These are phyloP conservation scores for Denticeps clupeoides DNA, from an alignment of 2,797 vertebrate genomes.

Conservation along the genomic window DNA sequence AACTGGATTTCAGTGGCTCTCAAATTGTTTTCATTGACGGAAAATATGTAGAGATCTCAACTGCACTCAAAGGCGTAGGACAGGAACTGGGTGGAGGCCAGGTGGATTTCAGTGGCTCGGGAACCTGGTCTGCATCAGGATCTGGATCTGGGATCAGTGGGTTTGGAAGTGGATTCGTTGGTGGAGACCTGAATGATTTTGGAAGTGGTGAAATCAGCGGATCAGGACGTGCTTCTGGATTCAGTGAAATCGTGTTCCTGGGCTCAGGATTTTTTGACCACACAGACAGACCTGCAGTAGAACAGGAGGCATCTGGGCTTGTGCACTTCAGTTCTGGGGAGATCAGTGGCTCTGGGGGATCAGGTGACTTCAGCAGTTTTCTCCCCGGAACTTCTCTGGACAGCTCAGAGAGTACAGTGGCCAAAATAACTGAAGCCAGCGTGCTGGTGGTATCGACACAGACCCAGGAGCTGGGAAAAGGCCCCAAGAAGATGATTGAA, in stretches of 20 bases:
- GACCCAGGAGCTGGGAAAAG: constrained; percentile 60
- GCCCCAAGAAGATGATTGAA: constrained; percentile 47
- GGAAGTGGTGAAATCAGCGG: constrained; percentile 21
- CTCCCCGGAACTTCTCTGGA: constrained; percentile 48
- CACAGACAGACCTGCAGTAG: constrained; percentile 42
- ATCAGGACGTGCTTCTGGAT: constrained; percentile 44
- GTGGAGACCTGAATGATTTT: constrained; percentile 9
- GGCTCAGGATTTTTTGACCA: constrained; percentile 50
- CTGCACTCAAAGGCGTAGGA: constrained; percentile 14
- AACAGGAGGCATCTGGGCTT: constrained; percentile 67
- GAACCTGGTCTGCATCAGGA: constrained; percentile 5
- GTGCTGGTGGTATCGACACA: constrained; percentile 42
- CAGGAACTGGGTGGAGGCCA: constrained; percentile 38
- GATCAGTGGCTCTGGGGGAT: constrained; percentile 41
- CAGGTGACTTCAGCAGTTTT: constrained; percentile 56
- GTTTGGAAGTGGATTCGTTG: constrained; percentile 8
- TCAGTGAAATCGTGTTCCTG: constrained; percentile 54
- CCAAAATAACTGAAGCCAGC: constrained; percentile 58
- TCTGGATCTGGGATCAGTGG: constrained; percentile 42
- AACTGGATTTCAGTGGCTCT: constrained; percentile 40
- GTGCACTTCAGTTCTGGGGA: constrained; percentile 62
- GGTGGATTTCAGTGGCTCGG: constrained; percentile 50
- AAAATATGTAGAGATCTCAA: constrained; percentile 31
- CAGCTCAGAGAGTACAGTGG: constrained; percentile 50
- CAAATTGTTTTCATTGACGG: constrained; percentile 43